Evolutionary conservation across 2,797 vertebrate species (phyloP), one percentile per base, ranked within the genome.

Genomic region (Gobio occitaniae): DNA sequence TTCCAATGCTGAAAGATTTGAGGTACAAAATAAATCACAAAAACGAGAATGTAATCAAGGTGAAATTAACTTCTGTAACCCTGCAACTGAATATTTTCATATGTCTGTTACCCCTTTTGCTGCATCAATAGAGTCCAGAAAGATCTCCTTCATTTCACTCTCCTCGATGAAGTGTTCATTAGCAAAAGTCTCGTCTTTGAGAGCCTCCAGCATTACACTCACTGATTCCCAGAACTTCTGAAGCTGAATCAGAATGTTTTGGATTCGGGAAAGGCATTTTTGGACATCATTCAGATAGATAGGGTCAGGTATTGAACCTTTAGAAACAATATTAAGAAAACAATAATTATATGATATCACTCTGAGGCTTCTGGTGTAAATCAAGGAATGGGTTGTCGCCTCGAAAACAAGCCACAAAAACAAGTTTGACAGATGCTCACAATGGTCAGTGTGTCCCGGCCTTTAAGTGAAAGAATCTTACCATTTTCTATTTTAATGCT

Each of bases 211-310:
- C 81, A 75, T 17, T 11, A 74, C 15, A 21, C n/a, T 6, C 11
- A 83, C 74, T 19, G 56, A 44, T 54, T 74, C 68, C 80, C 80
- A 83, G 54, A 74, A 83, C 52, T 59, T 59, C 52, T 21, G 47
- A 44, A 83, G 56, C 19, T 75, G 36, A 25, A 83, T 21, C 17
- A 65, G 59, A 65, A 83, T 83, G 0, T 41, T 2, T 74, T 83
- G 71, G 71, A 83, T 83, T 19, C 29, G 12, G 25, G 44, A 17
- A 4, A 76, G 44, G 71, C 48, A 76, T 10, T 6, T n/a, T 6
- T 83, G 71, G 25, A 66, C 72, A 15, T 84, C 72, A 2, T 16
- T 52, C 16, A 84, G 72, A 13, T 84, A 48, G 32, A 84, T n/a
- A 3, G 82, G 61, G 19, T 84, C 59, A 1, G 71, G 82, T 16